These are phyloP conservation scores for Alectoris magna DNA, from an alignment of 2,797 vertebrate species.

Conservation along the genomic window DNA sequence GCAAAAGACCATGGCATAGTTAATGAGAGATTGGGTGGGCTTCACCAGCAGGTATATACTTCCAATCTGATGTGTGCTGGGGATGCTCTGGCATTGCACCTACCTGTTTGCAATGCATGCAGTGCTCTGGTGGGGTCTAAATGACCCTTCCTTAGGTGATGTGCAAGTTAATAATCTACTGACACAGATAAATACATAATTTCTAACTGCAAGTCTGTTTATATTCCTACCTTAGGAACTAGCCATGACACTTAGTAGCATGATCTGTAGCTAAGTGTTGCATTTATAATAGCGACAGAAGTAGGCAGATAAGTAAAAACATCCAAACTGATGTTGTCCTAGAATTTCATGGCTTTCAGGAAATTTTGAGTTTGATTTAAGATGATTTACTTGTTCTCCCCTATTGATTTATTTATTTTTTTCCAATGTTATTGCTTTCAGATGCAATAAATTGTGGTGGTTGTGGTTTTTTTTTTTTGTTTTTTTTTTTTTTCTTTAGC, in stretches of 20 bases:
- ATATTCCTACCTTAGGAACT: not conserved
- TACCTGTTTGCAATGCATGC: not conserved
- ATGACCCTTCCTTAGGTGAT: not conserved
- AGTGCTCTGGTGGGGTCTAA: not conserved
- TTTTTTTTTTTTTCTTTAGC: not conserved
- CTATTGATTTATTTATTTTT: not conserved
- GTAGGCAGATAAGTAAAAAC: not conserved
- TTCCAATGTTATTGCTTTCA: not conserved
- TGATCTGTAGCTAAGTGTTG: not conserved
- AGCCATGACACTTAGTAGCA: not conserved
- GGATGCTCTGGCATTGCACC: not conserved
- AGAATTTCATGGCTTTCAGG: not conserved
- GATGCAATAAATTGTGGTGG: not conserved
- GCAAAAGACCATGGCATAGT: not conserved
- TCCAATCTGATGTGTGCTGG: not conserved
- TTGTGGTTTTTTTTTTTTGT: no score
- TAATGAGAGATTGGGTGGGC: not conserved
- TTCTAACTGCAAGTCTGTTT: not conserved
- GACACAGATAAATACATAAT: not conserved
- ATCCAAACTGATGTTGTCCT: not conserved
- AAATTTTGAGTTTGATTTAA: not conserved
- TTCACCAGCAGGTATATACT: not conserved
- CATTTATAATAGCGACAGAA: not conserved
- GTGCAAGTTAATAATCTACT: not conserved
- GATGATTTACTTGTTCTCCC: not conserved